Conservation (phyloP, 92 coral and sea anemone species). For the Zoanthus gigantus region DNA sequence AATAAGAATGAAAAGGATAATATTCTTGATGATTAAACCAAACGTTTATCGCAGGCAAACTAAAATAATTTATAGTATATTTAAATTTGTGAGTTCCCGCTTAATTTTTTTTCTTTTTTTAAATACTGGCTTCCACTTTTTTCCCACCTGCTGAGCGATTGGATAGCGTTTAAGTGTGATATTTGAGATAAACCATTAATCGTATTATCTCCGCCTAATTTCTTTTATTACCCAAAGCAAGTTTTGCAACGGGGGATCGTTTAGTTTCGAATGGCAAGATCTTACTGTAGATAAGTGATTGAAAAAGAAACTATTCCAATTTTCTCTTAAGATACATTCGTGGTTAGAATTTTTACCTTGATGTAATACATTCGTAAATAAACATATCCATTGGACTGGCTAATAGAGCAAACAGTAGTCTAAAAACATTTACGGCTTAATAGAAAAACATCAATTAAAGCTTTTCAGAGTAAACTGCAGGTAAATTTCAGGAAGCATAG, state of each 20-base stretch:
- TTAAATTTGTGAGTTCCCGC: background rate
- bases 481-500: background rate
- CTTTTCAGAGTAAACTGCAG: background rate
- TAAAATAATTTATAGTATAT: background rate
- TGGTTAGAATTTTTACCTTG: background rate
- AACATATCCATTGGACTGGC: too few species aligned
- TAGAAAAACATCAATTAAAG: background rate
- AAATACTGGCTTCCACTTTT: background rate
- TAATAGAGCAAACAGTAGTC: too few species aligned
- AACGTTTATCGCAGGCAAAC: background rate
- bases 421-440: too few species aligned
- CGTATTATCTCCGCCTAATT: slow-evolving; percentile 9
- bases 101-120: background rate
- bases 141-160: slow-evolving; percentile 34
- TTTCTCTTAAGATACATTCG: background rate
- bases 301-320: background rate
- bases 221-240: background rate
- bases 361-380: too few species aligned
- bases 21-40: too few species aligned
- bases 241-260: slow-evolving; percentile 11
- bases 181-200: slow-evolving; percentile 46
- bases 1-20: too few species aligned
- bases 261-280: slow-evolving; percentile 18
- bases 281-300: background rate
- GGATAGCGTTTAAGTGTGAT: slow-evolving; percentile 27